A percentile compares a stretch with the other conserved stretches of the same genome.
Conservation (phyloP, 2,113 vertebrate species). For the Indicator indicator region DNA sequence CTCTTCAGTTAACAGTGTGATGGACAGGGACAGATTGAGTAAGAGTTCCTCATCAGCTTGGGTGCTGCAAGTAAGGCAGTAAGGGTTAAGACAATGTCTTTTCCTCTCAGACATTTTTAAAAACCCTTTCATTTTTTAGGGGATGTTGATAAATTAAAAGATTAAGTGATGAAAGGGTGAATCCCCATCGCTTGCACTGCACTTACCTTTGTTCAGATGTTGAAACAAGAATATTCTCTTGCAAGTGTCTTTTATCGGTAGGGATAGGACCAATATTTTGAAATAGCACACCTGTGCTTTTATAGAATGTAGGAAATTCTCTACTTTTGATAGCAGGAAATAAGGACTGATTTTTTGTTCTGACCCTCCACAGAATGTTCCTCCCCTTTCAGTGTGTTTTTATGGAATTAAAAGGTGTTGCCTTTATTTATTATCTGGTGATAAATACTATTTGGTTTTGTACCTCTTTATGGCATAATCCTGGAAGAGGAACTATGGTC, state of each 20-base stretch:
- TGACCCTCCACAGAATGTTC: neutral
- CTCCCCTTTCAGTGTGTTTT: neutral
- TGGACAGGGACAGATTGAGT: fast-evolving
- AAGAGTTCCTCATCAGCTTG: neutral
- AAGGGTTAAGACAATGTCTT: neutral
- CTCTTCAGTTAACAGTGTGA: neutral
- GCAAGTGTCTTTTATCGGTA: conserved; percentile 25
- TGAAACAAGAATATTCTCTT: neutral
- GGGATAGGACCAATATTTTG: neutral
- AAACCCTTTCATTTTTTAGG: neutral
- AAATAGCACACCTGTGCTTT: neutral
- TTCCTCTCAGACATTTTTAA: neutral
- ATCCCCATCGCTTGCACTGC: neutral
- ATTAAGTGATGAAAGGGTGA: neutral
- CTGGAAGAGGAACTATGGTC: conserved; percentile 60
- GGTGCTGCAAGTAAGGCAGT: neutral
- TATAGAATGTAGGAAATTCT: neutral
- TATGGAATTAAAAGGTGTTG: conserved; percentile 8
- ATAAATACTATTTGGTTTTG: conserved; percentile 17
- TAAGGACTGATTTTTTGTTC: neutral
- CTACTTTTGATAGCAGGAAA: neutral
- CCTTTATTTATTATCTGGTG: conserved; percentile 12
- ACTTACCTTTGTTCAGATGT: neutral
- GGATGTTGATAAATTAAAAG: neutral
- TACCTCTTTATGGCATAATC: conserved; percentile 23